Base-by-base conservation (phyloP, 2,797 vertebrate species). In the Hippocampus kuda region DNA sequence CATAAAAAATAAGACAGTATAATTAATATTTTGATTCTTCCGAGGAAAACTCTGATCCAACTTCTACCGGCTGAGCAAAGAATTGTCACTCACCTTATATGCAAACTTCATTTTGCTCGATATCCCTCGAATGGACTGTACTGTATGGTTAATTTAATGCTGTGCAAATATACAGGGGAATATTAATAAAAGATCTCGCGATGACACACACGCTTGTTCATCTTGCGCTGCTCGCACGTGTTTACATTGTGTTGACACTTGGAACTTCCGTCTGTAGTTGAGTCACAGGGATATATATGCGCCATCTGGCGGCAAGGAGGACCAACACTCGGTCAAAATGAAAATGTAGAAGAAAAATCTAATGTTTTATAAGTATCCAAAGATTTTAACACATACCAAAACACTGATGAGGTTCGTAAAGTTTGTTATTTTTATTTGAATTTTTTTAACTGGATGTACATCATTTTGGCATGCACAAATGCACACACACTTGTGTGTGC, bases 101-200 rank as follows among this genome's bases (percentile, higher is more conserved):
- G 90, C 84, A 65, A 93, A 93, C 85, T 93, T 93, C 92, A 93
- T 93, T 61, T 79, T 84, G 2, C n/a, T 8, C 2, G 70, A 20
- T 59, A 12, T 44, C 65, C 41, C 5, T 73, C 51, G 68, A 57
- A 13, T 2, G 9, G 1, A 0, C 5, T 1, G 30, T 67, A 48
- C 75, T 24, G 15, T 61, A 68, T 65, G 3, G 22, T 11, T 44
- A 0, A 2, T 24, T 65, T 54, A 65, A 46, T 42, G 4, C 0
- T 3, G 51, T 18, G 27, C 26, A 69, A 7, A 44, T 46, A 7
- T 1, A 3, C 0, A 6, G 3, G 16, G 0, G 10, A 26, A 2
- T 0, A 15, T 56, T 8, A 60, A 49, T 12, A 24, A 46, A 60
- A 22, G 10, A 42, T 13, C 30, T 15, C 51, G 53, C 9, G 27